phyloP scores from a whole-genome alignment of 2,797 vertebrate genomes.

The Lepus townsendii region DNA sequence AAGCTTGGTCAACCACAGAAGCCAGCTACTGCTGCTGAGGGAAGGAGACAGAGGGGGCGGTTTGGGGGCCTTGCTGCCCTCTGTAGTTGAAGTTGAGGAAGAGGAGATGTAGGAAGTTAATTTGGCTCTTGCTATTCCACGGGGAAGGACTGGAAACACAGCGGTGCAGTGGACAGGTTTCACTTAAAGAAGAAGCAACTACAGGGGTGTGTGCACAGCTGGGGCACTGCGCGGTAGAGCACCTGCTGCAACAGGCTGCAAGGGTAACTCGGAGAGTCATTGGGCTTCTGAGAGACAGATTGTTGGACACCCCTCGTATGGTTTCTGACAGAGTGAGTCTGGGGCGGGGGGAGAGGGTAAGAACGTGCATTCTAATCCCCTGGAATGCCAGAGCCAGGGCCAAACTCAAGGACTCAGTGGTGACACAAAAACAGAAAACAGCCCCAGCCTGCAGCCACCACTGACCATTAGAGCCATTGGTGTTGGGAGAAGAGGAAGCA shows the following conservation, averaged over 20 bases:
- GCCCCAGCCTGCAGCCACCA: neutral
- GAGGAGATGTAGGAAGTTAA: neutral
- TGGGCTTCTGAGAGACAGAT: neutral
- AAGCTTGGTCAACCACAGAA: neutral
- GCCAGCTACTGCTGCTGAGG: neutral
- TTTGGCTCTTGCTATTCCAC: neutral
- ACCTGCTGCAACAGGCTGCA: too few relatives aligned
- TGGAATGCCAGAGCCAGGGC: neutral
- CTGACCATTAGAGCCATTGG: neutral
- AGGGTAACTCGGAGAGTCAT: neutral
- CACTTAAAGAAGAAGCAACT: neutral
- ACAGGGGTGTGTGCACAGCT: too few relatives aligned
- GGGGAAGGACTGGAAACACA: neutral
- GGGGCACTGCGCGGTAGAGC: neutral
- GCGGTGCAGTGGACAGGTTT: too few relatives aligned
- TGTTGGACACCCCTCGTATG: neutral
- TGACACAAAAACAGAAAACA: neutral
- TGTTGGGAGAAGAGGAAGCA: neutral
- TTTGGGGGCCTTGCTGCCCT: too few relatives aligned
- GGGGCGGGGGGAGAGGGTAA: neutral
- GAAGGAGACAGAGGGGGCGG: neutral
- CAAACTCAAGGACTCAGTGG: neutral
- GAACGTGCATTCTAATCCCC: neutral
- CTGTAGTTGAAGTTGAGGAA: neutral
- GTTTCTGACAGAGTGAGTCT: neutral